Evolutionary conservation across 2,888 invertebrate genomes (phyloP).

Genomic region (Desoria tigrina): DNA sequence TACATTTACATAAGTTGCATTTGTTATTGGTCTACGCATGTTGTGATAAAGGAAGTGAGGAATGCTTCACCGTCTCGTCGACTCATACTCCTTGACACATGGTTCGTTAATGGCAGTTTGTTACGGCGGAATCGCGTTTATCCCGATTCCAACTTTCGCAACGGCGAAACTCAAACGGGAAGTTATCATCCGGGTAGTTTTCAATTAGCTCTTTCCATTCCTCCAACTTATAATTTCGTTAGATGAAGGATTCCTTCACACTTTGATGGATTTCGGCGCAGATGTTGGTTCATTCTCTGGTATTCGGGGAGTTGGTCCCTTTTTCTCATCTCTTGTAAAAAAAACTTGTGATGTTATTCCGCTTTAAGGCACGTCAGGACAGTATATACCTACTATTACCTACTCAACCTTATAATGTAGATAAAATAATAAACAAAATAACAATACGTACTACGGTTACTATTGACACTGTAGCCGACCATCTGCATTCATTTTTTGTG

Average conservation of each 20-base stretch:
- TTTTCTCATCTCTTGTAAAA: constrained; percentile 8
- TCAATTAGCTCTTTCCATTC: constrained; percentile 7
- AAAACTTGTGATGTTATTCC: constrained; percentile 8
- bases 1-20: no score
- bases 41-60: no score
- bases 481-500: constrained; percentile 12
- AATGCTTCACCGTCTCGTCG: no score
- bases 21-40: no score
- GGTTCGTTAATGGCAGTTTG: no score
- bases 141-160: not conserved
- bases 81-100: no score
- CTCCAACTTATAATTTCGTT: not conserved
- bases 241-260: not conserved
- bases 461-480: constrained; percentile 5
- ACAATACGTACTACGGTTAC: constrained; percentile 5
- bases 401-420: not conserved
- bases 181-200: constrained; percentile 5
- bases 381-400: not conserved
- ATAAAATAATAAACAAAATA: not conserved
- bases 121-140: not conserved
- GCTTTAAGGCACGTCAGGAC: constrained; percentile 15
- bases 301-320: constrained; percentile 25
- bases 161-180: not conserved
- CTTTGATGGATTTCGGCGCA: constrained; percentile 1
- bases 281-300: constrained; percentile 13